Evolutionary conservation across 2,113 vertebrate species (phyloP), one percentile per base, ranked within the genome.

Genomic region (Pleuronectes platessa): DNA sequence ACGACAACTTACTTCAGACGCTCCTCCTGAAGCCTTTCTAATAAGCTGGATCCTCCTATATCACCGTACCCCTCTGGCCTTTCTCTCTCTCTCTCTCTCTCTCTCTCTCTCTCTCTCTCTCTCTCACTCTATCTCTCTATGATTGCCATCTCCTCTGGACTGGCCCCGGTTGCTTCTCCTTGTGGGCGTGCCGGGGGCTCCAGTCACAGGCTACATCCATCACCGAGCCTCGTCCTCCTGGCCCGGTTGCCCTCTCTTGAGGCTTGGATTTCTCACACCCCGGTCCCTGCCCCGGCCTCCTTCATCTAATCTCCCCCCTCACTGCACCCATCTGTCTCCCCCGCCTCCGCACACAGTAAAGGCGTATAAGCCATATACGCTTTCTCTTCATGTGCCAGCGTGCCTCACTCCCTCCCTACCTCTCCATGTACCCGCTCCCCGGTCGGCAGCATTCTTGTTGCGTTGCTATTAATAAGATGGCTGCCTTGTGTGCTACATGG

Each of bases 21-120:
- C 86, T 88, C 79, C 85, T 92, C 87, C 90, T 88, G 86, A 90
- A 88, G 88, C 88, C 89, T 86, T 87, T 92, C 92, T 92, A 93
- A 93, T 92, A 92, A 88, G 81, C 84, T 88, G 89, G 82, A 88
- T 91, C 88, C 86, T 90, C 81, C 87, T 92, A 85, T 91, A 91
- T 91, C 88, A 90, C 82, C 66, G 40, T 5, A 73, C 83, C 86
- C 90, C 80, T 72, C 24, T 42, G 80, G 88, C 88, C 86, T 86
- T 54, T 86, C 84, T 85, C 84, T 61, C 31, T 87, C 51, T n/a
- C 51, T 10, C 54, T 0, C 21, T 88, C 75, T 87, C 55, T 85
- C 85, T 84, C 86, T 63, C 27, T 88, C 51, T n/a, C 51, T n/a
- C 54, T 3, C 54, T 88, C 75, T 87, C 59, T 86, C 85, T 1